Evolutionary conservation across 2,113 vertebrate species (phyloP), one percentile per base, ranked within the genome.

Genomic region (Fregetta grallaria): DNA sequence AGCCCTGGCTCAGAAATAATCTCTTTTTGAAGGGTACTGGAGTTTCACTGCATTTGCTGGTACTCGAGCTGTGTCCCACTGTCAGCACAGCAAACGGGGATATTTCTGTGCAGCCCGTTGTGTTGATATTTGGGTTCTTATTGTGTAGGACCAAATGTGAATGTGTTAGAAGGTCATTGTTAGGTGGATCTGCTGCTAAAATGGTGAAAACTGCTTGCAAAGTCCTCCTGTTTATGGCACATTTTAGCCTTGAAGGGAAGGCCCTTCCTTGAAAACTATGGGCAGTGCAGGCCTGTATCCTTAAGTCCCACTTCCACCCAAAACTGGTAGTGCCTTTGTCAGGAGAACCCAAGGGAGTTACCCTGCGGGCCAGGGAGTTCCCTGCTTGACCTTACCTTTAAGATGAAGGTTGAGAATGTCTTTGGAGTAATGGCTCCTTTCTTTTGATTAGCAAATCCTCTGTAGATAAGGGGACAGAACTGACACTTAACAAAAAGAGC

Each of bases 311-410:
- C 2, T 74, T 29, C 34, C 68, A 25, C 67, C 61, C 42, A 1
- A 67, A 42, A 42, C 44, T 93, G 78, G 63, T 42, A 65, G 95
- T 91, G 94, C 91, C 94, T 95, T 92, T 77, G 72, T 74, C 30
- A 17, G 84, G 66, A 89, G 79, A 87, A 34, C 10, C 55, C 15
- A 0, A n/a, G 86, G 79, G 76, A 63, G 42, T 45, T 40, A 6
- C 85, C 87, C 90, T 90, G 93, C 85, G 0, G 93, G 92, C 30
- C 92, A 13, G 92, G 92, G 68, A 32, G 9, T 13, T 84, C 77
- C 84, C 77, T 13, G 26, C 25, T 15, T 50, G 26, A n/a, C 68
- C 40, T 59, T 19, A 18, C 44, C 23, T 49, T 55, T 14, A 10
- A 29, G 78, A 13, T 27, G 61, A 30, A 50, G 52, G 6, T 40